Evolutionary conservation across 2,797 vertebrate species (phyloP).

Genomic region (Octomys mimax): DNA sequence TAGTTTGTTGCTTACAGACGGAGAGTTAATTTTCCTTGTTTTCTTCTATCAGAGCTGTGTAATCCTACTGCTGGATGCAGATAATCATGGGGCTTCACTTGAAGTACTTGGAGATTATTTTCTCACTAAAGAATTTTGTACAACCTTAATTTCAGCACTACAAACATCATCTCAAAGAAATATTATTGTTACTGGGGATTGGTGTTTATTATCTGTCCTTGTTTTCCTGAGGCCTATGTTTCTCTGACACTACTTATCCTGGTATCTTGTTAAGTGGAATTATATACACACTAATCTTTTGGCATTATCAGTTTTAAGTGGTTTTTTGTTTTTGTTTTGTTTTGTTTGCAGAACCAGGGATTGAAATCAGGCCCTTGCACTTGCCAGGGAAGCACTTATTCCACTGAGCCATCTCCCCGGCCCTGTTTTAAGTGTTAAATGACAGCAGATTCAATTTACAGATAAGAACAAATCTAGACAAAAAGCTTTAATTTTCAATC

Average conservation of each 20-base stretch:
- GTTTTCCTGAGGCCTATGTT: not conserved
- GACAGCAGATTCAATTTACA: not conserved
- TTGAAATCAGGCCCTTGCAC: no score
- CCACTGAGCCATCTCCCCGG: no score
- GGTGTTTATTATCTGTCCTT: not conserved
- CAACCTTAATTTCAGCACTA: not conserved
- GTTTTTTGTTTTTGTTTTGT: no score
- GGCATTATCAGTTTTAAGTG: no score
- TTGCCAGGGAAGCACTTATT: no score
- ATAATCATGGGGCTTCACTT: not conserved
- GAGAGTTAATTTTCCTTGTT: not conserved
- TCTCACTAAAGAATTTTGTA: not conserved
- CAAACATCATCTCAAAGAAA: constrained; percentile 16
- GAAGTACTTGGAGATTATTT: not conserved
- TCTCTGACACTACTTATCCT: not conserved
- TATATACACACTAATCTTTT: not conserved
- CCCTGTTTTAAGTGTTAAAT: not conserved
- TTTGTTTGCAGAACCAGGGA: no score
- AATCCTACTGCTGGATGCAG: not conserved
- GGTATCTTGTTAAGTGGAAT: not conserved
- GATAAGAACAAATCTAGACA: not conserved
- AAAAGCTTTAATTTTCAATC: not conserved
- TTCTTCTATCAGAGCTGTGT: not conserved
- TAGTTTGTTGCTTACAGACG: not conserved
- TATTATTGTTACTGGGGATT: not conserved